Percentiles rank a stretch among this genome's conserved stretches.
Conservation (phyloP, 2,888 invertebrate species). For the Acanthosepion lycidas region DNA sequence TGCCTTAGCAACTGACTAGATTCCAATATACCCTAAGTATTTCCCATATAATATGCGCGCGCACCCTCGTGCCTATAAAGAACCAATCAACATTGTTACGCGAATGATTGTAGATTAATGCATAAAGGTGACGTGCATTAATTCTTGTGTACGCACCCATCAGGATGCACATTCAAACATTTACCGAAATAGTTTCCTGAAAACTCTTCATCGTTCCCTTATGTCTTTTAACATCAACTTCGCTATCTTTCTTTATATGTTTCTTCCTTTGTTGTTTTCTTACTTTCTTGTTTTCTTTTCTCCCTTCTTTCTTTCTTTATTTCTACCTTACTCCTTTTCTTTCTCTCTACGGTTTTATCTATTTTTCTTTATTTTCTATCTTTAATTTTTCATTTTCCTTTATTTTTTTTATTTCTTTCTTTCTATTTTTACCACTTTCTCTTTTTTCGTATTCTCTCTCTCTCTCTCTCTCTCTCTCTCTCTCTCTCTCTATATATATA, state of each 20-base stretch:
- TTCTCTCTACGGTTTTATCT: background rate
- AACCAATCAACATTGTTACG: background rate
- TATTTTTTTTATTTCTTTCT: no score
- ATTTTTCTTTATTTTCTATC: no score
- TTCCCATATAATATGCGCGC: background rate
- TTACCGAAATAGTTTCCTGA: background rate
- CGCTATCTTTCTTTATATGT: no score
- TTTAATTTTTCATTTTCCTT: no score
- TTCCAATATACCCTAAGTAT: background rate
- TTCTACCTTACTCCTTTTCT: background rate
- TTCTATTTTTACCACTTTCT: no score
- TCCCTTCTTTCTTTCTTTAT: background rate
- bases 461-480: no score
- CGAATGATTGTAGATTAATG: background rate
- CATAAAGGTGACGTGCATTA: background rate
- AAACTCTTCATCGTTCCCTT: background rate
- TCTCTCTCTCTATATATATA: no score
- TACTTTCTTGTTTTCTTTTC: background rate
- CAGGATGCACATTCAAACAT: background rate
- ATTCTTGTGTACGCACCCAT: background rate
- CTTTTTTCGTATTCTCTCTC: no score
- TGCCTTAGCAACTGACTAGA: background rate
- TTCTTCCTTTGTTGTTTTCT: no score
- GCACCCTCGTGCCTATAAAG: background rate
- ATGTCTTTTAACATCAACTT: background rate